phyloP scores from a whole-genome alignment of 1,140 invertebrate species.

The Scaptomyza montana region DNA sequence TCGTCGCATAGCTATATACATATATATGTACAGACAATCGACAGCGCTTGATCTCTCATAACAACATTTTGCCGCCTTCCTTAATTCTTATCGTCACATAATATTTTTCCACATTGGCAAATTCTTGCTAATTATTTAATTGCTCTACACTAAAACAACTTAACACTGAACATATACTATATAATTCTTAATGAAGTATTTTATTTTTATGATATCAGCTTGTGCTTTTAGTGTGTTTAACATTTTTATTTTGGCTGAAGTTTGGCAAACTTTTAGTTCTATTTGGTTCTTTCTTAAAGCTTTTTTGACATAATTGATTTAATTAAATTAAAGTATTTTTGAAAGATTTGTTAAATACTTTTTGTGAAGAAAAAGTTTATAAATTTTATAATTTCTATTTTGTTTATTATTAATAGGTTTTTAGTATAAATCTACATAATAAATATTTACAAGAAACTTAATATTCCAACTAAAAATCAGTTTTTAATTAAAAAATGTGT shows the following conservation, averaged over 20 bases:
- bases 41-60: slow-evolving; percentile 40
- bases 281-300: neutral
- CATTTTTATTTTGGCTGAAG: neutral
- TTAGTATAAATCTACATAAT: neutral
- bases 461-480: no score
- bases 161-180: neutral
- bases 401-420: neutral
- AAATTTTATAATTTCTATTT: no score
- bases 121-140: slow-evolving; percentile 77
- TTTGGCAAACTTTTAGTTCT: neutral
- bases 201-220: slow-evolving; percentile 33
- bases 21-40: slow-evolving; percentile 32
- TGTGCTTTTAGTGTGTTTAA: slow-evolving; percentile 30
- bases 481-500: no score
- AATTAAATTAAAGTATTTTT: no score
- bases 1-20: slow-evolving; percentile 23
- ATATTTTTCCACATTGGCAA: slow-evolving; percentile 62
- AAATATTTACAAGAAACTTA: no score
- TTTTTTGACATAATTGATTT: no score
- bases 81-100: slow-evolving; percentile 65
- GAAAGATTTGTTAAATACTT: no score
- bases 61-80: slow-evolving; percentile 70
- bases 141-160: slow-evolving; percentile 39
- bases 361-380: no score
- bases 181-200: slow-evolving; percentile 24